These are phyloP conservation scores for Apocrypta bakeri DNA, from an alignment of 1,140 invertebrate species.

Conservation along the genomic window DNA sequence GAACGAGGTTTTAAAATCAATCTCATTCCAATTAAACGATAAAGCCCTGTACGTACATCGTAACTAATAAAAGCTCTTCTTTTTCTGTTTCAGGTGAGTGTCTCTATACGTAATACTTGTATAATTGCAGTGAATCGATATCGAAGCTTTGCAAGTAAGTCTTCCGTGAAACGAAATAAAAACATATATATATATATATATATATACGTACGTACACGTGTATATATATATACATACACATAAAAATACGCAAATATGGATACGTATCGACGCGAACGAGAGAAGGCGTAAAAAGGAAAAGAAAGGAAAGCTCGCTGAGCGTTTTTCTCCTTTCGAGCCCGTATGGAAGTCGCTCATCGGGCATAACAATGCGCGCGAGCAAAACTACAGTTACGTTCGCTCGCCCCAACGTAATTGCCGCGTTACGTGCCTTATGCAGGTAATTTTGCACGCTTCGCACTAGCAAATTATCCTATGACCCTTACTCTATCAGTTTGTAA, in stretches of 20 bases:
- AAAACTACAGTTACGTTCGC: conserved; percentile 27
- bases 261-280: background rate
- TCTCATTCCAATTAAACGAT: no score
- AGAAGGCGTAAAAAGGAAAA: background rate
- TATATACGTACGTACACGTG: no score
- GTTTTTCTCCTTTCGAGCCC: background rate
- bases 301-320: background rate
- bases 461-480: conserved; percentile 7
- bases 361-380: conserved; percentile 28
- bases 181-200: no score
- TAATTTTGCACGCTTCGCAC: conserved; percentile 31
- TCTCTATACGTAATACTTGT: background rate
- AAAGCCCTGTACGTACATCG: no score
- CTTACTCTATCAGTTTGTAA: background rate
- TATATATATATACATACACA: no score
- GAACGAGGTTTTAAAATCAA: no score
- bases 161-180: no score
- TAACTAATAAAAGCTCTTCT: background rate
- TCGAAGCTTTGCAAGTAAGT: conserved; percentile 6
- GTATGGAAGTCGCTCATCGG: background rate
- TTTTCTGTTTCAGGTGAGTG: conserved; percentile 43
- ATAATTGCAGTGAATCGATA: no score
- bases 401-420: conserved; percentile 26
- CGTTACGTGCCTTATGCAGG: conserved; percentile 41
- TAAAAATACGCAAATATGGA: background rate